phyloP scores from a whole-genome alignment of 2,888 invertebrate genomes.

The Idaea biselata region DNA sequence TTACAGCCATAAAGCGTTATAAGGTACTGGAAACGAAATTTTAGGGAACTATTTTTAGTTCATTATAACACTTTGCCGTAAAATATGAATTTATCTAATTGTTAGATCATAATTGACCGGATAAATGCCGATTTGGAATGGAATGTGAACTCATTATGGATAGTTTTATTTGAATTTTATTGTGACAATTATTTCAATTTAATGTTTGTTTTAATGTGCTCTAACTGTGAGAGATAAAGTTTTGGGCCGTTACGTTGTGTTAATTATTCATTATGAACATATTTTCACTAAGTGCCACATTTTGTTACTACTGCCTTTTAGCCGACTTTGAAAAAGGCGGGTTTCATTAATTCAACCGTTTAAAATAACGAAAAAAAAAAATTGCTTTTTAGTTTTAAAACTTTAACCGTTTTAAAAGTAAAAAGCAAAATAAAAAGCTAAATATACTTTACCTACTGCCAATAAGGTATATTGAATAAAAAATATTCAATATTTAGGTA shows the following conservation, averaged over 20 bases:
- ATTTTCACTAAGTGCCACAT: not conserved
- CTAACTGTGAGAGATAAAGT: not conserved
- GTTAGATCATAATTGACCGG: not conserved
- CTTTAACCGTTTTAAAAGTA: no score
- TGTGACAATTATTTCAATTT: slow-evolving; percentile 10
- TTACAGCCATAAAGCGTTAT: slow-evolving; percentile 11
- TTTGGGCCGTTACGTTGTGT: not conserved
- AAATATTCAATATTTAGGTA: no score
- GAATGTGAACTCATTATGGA: slow-evolving; percentile 9
- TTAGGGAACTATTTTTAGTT: not conserved
- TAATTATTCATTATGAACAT: not conserved
- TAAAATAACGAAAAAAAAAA: no score
- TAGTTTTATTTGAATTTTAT: slow-evolving; percentile 17
- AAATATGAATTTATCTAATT: not conserved
- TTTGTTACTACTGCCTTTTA: not conserved
- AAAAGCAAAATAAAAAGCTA: no score
- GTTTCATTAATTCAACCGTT: no score
- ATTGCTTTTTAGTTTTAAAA: no score
- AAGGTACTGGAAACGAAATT: slow-evolving; percentile 14
- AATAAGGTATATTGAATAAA: no score
- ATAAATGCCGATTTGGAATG: slow-evolving; percentile 4
- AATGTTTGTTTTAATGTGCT: slow-evolving; percentile 11
- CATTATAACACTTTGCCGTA: not conserved
- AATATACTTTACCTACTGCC: no score
- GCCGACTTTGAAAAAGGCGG: no score